phyloP scores from a whole-genome alignment of 2,797 vertebrate species.

The Limosa lapponica region DNA sequence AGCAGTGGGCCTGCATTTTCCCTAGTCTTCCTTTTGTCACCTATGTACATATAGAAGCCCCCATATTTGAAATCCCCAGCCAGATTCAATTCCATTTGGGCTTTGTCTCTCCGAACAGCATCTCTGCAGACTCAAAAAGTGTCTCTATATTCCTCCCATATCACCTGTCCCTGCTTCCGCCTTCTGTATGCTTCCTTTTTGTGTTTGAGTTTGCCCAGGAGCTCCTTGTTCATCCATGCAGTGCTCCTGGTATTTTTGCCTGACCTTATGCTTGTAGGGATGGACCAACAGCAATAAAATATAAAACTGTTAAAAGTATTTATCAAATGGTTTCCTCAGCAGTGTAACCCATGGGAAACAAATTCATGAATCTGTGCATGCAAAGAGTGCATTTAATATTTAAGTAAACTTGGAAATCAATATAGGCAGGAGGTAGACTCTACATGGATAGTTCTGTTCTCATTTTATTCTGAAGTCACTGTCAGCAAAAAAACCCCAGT shows the following conservation, averaged over 20 bases:
- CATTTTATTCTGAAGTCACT: neutral
- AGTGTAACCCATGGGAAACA: neutral
- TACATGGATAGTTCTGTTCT: neutral
- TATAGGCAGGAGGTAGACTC: neutral
- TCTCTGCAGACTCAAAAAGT: neutral
- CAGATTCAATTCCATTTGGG: neutral
- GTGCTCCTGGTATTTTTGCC: neutral
- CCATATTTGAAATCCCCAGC: neutral
- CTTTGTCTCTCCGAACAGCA: neutral
- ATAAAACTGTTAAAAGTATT: neutral
- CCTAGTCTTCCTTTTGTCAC: neutral
- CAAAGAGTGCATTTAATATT: neutral
- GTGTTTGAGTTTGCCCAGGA: neutral
- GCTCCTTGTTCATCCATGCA: neutral
- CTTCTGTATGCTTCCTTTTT: neutral
- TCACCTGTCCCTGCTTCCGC: neutral
- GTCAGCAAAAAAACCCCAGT: neutral
- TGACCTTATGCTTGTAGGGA: neutral
- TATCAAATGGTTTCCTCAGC: neutral
- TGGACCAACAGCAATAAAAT: neutral
- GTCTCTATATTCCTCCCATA: neutral
- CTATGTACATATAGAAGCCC: neutral
- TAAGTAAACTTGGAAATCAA: neutral
- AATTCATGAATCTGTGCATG: neutral
- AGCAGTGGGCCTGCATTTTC: neutral